Conservation (phyloP, 2,113 vertebrate species). For the Triplophysa tibetana region DNA sequence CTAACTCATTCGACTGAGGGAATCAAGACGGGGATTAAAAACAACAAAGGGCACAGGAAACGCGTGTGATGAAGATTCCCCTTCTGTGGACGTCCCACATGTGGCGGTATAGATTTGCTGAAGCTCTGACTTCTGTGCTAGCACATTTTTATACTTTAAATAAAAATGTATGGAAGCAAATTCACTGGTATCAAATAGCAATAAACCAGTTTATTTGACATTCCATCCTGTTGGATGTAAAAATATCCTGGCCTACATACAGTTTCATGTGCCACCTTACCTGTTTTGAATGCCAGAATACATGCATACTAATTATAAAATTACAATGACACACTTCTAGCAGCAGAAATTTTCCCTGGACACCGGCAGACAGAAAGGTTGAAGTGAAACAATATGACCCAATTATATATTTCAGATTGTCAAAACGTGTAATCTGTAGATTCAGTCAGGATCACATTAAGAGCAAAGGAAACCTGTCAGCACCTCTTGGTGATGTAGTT, state of each 20-base stretch:
- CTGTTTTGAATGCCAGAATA: too few relatives aligned
- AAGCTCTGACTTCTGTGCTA: not conserved
- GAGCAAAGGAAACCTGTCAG: not conserved
- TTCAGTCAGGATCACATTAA: not conserved
- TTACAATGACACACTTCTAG: not conserved
- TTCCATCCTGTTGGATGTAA: not conserved
- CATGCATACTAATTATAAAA: not conserved
- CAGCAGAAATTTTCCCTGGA: not conserved
- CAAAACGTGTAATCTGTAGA: not conserved
- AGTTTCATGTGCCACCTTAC: not conserved
- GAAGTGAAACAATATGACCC: not conserved
- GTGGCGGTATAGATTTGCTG: not conserved
- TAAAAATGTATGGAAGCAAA: too few relatives aligned
- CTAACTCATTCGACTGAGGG: constrained; percentile 16
- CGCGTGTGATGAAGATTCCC: not conserved
- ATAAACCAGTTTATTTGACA: too few relatives aligned
- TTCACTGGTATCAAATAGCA: too few relatives aligned
- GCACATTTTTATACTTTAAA: not conserved
- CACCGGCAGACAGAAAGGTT: not conserved
- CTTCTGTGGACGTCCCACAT: not conserved
- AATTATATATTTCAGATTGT: not conserved
- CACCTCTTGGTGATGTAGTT: not conserved
- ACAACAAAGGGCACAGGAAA: not conserved
- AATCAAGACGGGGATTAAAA: constrained; percentile 31
- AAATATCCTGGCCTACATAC: not conserved